Percentiles rank a stretch among this genome's conserved stretches.
phyloP scores from a whole-genome alignment of 2,797 vertebrate genomes.

The Lates japonicus region DNA sequence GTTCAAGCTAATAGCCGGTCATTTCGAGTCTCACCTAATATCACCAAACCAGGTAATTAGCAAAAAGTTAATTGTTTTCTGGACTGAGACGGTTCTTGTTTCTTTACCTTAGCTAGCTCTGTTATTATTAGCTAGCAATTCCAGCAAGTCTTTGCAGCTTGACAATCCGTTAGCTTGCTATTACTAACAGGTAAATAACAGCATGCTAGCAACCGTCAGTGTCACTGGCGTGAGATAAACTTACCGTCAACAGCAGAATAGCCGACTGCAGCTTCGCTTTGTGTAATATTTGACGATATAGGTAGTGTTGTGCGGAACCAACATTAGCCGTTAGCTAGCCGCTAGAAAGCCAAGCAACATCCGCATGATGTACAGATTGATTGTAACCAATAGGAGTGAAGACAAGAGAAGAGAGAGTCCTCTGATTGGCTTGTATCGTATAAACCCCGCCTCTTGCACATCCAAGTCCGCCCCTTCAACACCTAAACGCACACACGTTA shows the following conservation, averaged over 20 bases:
- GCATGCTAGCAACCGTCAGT: background rate
- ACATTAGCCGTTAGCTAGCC: conserved; percentile 70
- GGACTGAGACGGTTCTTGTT: background rate
- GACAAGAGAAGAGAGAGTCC: background rate
- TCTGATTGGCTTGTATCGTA: conserved; percentile 57
- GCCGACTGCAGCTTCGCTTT: background rate
- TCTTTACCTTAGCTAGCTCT: conserved; percentile 38
- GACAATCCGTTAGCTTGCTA: conserved; percentile 61
- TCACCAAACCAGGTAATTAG: background rate
- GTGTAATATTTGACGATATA: conserved; percentile 11
- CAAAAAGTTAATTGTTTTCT: background rate
- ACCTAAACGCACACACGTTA: conserved; percentile 5
- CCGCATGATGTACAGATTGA: conserved; percentile 53
- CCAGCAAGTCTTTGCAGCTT: conserved; percentile 41
- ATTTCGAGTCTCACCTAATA: background rate
- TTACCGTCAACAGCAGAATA: conserved; percentile 61
- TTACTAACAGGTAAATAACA: conserved; percentile 41
- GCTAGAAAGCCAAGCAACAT: conserved; percentile 64
- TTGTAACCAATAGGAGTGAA: conserved; percentile 68
- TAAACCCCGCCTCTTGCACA: conserved; percentile 45
- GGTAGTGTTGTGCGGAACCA: conserved; percentile 13
- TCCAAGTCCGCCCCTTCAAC: background rate
- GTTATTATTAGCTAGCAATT: conserved; percentile 57
- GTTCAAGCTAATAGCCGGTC: background rate
- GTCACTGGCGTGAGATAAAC: conserved; percentile 24